Conservation (phyloP, 2,113 vertebrate genomes). For the Asarcornis scutulata region DNA sequence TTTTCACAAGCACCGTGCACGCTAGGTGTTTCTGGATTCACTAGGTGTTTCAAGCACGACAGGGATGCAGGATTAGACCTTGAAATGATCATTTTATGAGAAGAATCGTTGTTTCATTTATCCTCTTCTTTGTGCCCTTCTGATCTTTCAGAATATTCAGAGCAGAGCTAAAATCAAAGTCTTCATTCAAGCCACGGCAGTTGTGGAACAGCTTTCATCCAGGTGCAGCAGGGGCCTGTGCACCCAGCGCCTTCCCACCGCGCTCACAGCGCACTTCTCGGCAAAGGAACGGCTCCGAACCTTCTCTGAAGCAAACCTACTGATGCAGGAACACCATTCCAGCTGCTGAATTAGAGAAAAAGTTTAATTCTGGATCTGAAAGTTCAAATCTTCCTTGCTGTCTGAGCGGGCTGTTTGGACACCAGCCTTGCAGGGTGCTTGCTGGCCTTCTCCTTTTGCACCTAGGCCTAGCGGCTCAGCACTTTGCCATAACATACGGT, state of each 20-base stretch:
- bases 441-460: background rate
- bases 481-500: accelerated
- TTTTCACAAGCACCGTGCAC: background rate
- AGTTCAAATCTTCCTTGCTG: background rate
- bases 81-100: background rate
- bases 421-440: background rate
- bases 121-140: background rate
- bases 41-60: background rate
- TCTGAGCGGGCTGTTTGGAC: background rate
- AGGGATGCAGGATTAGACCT: conserved; percentile 25
- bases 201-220: background rate
- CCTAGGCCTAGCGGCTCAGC: background rate
- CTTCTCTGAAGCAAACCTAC: background rate
- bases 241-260: background rate
- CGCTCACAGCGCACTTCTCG: background rate
- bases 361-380: background rate
- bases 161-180: conserved; percentile 4
- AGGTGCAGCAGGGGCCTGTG: background rate
- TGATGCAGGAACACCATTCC: background rate
- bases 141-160: background rate
- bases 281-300: background rate
- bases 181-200: background rate
- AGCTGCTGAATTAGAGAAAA: background rate
- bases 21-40: background rate
- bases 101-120: background rate